A percentile compares a stretch with the other conserved stretches of the same genome.
Evolutionary conservation across 2,888 invertebrate species (phyloP).

Genomic region (Nephrotoma guestfalica): DNA sequence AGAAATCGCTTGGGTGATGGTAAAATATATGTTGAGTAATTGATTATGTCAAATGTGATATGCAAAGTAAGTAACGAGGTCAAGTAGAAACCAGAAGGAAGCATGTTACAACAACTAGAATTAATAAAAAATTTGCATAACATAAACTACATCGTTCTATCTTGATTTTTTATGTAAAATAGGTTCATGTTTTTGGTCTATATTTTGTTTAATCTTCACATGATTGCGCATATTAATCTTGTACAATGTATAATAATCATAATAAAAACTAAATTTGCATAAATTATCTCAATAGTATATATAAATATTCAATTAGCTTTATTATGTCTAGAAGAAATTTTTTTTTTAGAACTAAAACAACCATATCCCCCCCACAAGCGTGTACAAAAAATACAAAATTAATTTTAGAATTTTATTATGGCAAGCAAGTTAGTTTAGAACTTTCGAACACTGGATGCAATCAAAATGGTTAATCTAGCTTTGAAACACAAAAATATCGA

Average conservation of each 20-base stretch:
- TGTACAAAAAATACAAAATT: neutral
- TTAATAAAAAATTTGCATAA: too few relatives aligned
- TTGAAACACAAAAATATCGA: neutral
- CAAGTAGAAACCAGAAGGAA: too few relatives aligned
- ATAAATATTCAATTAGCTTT: neutral
- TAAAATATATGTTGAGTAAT: too few relatives aligned
- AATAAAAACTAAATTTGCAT: neutral
- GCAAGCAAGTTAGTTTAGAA: neutral
- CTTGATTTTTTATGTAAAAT: too few relatives aligned
- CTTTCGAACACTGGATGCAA: neutral
- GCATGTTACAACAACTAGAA: too few relatives aligned
- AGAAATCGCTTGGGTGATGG: too few relatives aligned
- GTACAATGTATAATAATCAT: neutral
- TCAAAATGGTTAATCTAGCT: neutral
- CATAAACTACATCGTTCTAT: too few relatives aligned
- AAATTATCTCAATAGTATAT: neutral
- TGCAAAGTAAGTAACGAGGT: too few relatives aligned
- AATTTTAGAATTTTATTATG: neutral
- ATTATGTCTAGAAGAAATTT: neutral
- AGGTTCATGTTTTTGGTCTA: too few relatives aligned
- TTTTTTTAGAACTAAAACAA: neutral
- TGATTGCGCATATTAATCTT: neutral
- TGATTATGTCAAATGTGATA: too few relatives aligned
- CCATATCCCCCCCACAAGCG: neutral
- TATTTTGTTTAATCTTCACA: too few relatives aligned